phyloP scores from a whole-genome alignment of 2,888 invertebrate genomes.

The Bursaphelenchus okinawaensis region DNA sequence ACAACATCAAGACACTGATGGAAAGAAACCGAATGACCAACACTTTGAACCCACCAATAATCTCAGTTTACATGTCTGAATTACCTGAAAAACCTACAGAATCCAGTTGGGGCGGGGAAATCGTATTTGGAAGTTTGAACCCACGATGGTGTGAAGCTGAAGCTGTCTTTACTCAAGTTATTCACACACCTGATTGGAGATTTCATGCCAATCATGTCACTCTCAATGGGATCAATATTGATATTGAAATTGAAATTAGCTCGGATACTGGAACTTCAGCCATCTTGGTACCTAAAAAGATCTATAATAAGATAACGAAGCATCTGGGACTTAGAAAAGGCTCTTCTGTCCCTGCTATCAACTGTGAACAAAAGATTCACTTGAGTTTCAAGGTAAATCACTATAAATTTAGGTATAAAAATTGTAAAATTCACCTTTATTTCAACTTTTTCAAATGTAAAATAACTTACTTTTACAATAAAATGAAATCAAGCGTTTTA shows the following conservation, averaged over 20 bases:
- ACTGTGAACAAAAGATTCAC: background rate
- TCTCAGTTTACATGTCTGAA: background rate
- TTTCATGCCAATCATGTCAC: background rate
- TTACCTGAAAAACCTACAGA: background rate
- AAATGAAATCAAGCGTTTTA: too few relatives aligned
- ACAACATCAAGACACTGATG: background rate
- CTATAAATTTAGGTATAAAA: too few relatives aligned
- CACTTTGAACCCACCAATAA: background rate
- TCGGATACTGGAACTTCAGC: slow-evolving; percentile 9
- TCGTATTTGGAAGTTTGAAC: slow-evolving; percentile 1
- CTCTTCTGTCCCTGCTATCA: background rate
- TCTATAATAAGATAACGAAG: background rate
- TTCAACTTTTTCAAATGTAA: too few relatives aligned
- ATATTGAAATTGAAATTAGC: background rate
- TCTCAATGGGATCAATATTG: background rate
- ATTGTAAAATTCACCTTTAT: too few relatives aligned
- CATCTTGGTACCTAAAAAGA: slow-evolving; percentile 1
- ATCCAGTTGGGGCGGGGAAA: background rate
- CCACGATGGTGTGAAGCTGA: background rate
- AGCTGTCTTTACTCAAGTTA: slow-evolving; percentile 4
- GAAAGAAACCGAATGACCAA: background rate
- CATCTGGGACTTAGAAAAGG: background rate
- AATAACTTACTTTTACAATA: too few relatives aligned
- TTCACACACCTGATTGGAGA: background rate
- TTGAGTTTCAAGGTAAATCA: background rate